Conservation (phyloP, 2,888 invertebrate species). For the Fragum whitleyi region DNA sequence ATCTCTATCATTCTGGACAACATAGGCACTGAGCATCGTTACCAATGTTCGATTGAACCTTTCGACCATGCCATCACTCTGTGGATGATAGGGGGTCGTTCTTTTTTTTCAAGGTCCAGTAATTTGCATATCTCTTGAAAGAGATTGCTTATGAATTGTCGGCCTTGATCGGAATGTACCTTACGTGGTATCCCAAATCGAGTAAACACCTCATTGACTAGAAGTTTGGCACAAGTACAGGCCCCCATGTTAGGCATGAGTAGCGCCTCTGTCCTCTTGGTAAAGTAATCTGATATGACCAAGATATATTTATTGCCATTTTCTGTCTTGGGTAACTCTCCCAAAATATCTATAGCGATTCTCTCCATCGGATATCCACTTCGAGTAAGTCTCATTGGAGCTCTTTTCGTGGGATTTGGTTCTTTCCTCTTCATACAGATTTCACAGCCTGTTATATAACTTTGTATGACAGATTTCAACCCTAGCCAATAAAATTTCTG, state of each 20-base stretch:
- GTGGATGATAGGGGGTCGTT: conserved; percentile 57
- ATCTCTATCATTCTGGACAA: conserved; percentile 40
- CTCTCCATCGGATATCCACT: conserved; percentile 50
- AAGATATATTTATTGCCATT: conserved; percentile 49
- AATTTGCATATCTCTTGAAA: conserved; percentile 45
- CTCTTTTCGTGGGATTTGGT: conserved; percentile 18
- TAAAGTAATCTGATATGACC: conserved; percentile 59
- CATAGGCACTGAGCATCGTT: conserved; percentile 45
- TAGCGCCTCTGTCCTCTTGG: conserved; percentile 56
- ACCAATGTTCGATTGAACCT: conserved; percentile 50
- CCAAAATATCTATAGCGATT: conserved; percentile 44
- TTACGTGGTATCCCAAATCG: conserved; percentile 49
- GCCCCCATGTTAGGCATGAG: conserved; percentile 55
- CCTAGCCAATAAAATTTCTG: conserved; percentile 33
- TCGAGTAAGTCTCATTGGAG: conserved; percentile 21
- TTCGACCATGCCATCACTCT: conserved; percentile 58
- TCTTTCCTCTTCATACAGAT: conserved; percentile 24
- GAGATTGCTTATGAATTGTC: conserved; percentile 50
- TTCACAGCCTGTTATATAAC: conserved; percentile 22
- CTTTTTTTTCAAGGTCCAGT: conserved; percentile 44
- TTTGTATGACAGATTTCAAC: conserved; percentile 15
- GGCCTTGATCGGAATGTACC: conserved; percentile 55
- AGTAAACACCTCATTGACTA: conserved; percentile 41
- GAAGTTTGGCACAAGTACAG: conserved; percentile 43
- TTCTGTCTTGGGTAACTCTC: conserved; percentile 45